Base-by-base conservation (phyloP, 2,888 invertebrate genomes). In the Coecobrya sp. region DNA sequence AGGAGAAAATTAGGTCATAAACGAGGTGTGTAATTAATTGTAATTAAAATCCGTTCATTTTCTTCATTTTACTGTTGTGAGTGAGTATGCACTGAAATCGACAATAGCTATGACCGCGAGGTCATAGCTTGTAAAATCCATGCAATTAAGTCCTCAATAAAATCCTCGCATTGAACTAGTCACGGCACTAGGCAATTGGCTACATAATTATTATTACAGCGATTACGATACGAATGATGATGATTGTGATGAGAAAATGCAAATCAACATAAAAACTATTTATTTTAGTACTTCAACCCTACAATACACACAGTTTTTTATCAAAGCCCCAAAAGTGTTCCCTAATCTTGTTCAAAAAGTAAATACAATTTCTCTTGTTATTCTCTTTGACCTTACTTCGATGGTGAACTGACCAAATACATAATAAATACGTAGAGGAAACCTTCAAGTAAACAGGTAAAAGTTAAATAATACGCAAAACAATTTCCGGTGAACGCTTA, bases 121-220 rank as follows among this genome's bases (percentile, higher is more conserved):
- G 79, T 79, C 79, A 55, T 52, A 55, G 49, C n/a, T n/a, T n/a
- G n/a, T 19, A 7, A 62, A 81, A 49, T 68, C 59, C 81, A 88
- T 88, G 88, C 88, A 88, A 88, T 88, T 81, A 88, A 79, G 76
- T 88, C 49, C 52, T 79, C 88, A 88, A 81, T 76, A 68, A 87
- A 73, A 73, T 59, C 13, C 16, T 65, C 27, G 16, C 16, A 68
- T 22, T 62, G 62, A 42, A 82, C 42, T 82, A 16, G 59, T 62
- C 82, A 82, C 82, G 82, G 42, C 16, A 82, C 25, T 7, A 22
- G 42, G 36, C 82, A 62, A 62, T 79, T 49, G 79, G 13, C 49
- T 49, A 25, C 52, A 27, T 59, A 36, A 82, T 59, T 82, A 42
- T 82, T 81, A 62, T 59, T 59, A 42, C 36, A 11, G 22, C 25